phyloP scores from a whole-genome alignment of 2,888 invertebrate species.

The Pollenia labialis region DNA sequence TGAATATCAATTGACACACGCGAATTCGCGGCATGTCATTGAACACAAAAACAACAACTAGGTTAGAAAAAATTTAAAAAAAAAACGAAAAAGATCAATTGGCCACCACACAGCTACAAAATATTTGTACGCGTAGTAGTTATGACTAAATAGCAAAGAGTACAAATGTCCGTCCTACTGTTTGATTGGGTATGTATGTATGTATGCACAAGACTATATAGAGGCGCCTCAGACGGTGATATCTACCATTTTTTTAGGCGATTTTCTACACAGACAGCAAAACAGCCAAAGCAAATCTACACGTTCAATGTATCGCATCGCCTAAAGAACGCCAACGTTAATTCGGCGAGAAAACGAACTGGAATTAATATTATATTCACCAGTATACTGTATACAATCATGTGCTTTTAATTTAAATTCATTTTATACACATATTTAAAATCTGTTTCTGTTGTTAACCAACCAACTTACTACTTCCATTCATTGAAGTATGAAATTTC shows the following conservation, averaged over 20 bases:
- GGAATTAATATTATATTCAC: constrained; percentile 8
- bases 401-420: constrained; percentile 67
- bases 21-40: constrained; percentile 70
- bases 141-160: constrained; percentile 41
- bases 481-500: constrained; percentile 55
- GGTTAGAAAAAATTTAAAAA: neutral
- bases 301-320: constrained; percentile 57
- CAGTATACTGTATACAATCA: constrained; percentile 31
- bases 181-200: neutral
- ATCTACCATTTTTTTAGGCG: constrained; percentile 65
- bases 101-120: constrained; percentile 50
- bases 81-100: constrained; percentile 59
- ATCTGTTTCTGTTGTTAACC: constrained; percentile 44
- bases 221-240: constrained; percentile 68
- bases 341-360: constrained; percentile 58
- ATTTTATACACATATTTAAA: constrained; percentile 49
- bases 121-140: constrained; percentile 43
- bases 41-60: constrained; percentile 41
- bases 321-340: constrained; percentile 71
- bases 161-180: neutral
- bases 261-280: constrained; percentile 33
- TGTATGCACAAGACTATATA: constrained; percentile 32
- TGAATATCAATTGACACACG: constrained; percentile 69
- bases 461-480: constrained; percentile 62
- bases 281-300: constrained; percentile 16